phyloP scores from a whole-genome alignment of 2,797 vertebrate species.

The Gymnoscopelus braueri region DNA sequence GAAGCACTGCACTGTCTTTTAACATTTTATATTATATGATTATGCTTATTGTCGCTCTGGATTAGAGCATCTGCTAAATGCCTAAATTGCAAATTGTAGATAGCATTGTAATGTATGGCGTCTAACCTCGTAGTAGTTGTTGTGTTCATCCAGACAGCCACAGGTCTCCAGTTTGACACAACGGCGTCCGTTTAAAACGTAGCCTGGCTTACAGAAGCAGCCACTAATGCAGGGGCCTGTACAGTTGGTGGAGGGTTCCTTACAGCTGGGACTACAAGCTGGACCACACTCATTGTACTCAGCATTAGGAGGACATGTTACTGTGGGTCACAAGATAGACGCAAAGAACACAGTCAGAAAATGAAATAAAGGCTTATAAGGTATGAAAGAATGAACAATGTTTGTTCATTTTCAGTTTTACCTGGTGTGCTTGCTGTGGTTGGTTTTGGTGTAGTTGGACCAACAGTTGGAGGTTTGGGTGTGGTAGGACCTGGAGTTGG shows the following conservation, averaged over 20 bases:
- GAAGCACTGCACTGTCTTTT: no score
- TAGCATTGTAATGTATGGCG: neutral
- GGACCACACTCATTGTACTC: conserved; percentile 81
- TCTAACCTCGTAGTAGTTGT: conserved; percentile 81
- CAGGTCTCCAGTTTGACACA: conserved; percentile 80
- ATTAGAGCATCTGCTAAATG: no score
- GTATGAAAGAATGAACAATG: neutral
- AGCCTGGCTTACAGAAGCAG: conserved; percentile 84
- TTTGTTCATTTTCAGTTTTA: conserved; percentile 19
- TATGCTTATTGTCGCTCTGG: no score
- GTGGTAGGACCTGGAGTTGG: conserved; percentile 1
- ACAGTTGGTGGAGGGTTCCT: conserved; percentile 79
- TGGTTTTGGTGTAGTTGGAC: conserved; percentile 11
- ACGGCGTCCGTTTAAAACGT: conserved; percentile 72
- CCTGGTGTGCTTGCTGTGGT: conserved; percentile 42
- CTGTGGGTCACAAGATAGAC: conserved; percentile 42
- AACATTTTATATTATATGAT: no score
- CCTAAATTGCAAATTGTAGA: no score
- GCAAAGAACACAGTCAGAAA: neutral
- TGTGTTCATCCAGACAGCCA: conserved; percentile 77
- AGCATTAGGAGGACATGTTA: conserved; percentile 73
- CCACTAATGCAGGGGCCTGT: conserved; percentile 73
- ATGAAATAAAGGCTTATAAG: neutral
- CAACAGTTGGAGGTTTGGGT: conserved; percentile 23
- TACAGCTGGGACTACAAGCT: conserved; percentile 79